Conservation (phyloP, 2,797 vertebrate genomes). For the Pogoniulus pusillus region DNA sequence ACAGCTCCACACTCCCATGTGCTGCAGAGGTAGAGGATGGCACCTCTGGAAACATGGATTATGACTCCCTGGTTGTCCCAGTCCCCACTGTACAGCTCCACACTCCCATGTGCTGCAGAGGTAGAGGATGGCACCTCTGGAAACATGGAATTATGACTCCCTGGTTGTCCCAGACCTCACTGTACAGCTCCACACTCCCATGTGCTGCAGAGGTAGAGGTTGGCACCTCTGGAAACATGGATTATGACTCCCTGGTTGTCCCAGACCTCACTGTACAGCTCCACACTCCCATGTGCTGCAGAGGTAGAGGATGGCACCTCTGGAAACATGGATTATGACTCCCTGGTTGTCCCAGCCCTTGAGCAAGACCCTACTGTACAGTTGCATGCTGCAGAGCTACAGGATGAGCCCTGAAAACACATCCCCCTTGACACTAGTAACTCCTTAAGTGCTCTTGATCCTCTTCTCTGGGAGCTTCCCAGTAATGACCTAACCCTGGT, state of each 20-base stretch:
- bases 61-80: not conserved
- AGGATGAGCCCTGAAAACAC: no score
- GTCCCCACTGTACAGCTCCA: not conserved
- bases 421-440: not conserved
- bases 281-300: not conserved
- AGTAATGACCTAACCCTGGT: not conserved
- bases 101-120: not conserved
- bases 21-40: no score
- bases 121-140: no score
- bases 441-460: no score
- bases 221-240: not conserved
- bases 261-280: not conserved
- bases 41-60: not conserved
- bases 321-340: not conserved
- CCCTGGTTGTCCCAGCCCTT: not conserved
- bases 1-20: not conserved
- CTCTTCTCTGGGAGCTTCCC: not conserved
- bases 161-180: not conserved
- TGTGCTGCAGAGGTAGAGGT: no score
- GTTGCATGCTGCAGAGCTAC: not conserved
- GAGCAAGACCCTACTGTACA: fast-evolving
- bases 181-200: not conserved
- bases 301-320: no score
- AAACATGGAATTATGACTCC: not conserved
- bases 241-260: not conserved